phyloP scores from a whole-genome alignment of 2,888 invertebrate genomes.

The Suillia variegata region DNA sequence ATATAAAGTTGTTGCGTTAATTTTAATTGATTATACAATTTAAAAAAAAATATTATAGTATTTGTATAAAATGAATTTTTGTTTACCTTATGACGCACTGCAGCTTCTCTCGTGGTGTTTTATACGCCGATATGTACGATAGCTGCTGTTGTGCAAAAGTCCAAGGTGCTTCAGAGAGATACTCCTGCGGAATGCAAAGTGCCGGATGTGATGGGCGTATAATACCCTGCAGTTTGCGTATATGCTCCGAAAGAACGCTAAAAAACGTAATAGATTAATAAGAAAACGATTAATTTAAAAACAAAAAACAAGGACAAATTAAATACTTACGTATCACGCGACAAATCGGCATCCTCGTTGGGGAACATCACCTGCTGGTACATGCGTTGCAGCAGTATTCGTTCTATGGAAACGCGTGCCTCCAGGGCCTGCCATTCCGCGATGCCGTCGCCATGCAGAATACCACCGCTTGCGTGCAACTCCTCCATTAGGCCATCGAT shows the following conservation, averaged over 20 bases:
- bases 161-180: conserved; percentile 93
- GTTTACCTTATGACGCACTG: conserved; percentile 59
- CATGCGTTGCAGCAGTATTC: conserved; percentile 88
- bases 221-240: conserved; percentile 76
- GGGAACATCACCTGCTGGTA: conserved; percentile 95
- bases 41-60: background rate
- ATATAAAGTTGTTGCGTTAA: background rate
- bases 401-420: conserved; percentile 83
- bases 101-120: conserved; percentile 86
- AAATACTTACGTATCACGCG: conserved; percentile 83
- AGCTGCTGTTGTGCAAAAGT: conserved; percentile 91
- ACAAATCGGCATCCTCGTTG: conserved; percentile 93
- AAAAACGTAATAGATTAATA: too few species aligned
- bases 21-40: conserved; percentile 56
- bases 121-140: conserved; percentile 85
- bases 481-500: conserved; percentile 73
- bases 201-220: conserved; percentile 83
- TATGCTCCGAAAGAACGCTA: conserved; percentile 87
- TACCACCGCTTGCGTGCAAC: conserved; percentile 71
- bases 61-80: background rate
- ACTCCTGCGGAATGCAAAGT: conserved; percentile 79
- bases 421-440: conserved; percentile 70
- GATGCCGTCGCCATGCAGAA: conserved; percentile 75
- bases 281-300: background rate
- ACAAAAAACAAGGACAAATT: too few species aligned